These are phyloP conservation scores for Orientallactaga sibirica DNA, from an alignment of 2,797 vertebrate genomes.

Conservation along the genomic window DNA sequence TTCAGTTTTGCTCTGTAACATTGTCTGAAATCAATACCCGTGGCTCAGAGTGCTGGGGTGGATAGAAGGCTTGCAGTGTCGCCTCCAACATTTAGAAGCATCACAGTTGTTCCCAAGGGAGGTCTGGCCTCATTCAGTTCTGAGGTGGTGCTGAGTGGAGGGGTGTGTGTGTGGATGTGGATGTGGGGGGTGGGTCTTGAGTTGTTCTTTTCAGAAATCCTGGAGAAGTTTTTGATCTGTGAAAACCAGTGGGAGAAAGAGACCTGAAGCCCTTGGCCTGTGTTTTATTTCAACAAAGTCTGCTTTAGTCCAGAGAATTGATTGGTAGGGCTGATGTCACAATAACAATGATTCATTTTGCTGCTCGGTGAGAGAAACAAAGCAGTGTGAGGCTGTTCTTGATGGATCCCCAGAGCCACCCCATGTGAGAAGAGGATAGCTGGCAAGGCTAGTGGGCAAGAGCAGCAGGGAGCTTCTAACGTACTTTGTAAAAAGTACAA, in stretches of 20 bases:
- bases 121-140: not conserved
- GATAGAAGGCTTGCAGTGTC: conserved; percentile 3
- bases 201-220: not conserved
- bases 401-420: too few relatives aligned
- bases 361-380: not conserved
- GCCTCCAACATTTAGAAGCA: conserved; percentile 63
- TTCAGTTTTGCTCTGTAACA: conserved; percentile 89
- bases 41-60: conserved; percentile 85
- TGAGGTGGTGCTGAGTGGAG: not conserved
- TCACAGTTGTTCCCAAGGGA: not conserved
- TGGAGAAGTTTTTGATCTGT: not conserved
- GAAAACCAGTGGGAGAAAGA: conserved; percentile 46
- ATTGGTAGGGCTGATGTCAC: conserved; percentile 16
- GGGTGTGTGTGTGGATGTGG: not conserved
- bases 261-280: not conserved
- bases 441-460: not conserved
- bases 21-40: conserved; percentile 92
- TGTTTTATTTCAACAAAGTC: not conserved
- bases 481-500: not conserved
- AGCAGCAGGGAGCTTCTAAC: too few relatives aligned
- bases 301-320: conserved; percentile 15
- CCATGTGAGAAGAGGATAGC: too few relatives aligned
- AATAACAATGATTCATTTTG: not conserved
- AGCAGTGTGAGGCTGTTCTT: not conserved
- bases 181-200: rapidly evolving